Conservation (phyloP, 1,140 invertebrate species). For the Papilio polyxenes region DNA sequence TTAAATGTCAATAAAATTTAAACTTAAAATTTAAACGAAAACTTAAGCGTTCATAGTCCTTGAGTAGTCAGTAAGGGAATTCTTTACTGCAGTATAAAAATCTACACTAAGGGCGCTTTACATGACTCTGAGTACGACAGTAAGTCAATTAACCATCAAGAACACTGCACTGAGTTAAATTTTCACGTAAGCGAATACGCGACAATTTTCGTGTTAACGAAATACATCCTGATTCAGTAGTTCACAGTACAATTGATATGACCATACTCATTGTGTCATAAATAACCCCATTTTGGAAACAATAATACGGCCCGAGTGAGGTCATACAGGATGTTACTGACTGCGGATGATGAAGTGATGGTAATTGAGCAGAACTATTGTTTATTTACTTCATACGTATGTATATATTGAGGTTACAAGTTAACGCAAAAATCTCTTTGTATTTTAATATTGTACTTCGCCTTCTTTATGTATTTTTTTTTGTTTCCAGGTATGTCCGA, state of each 20-base stretch:
- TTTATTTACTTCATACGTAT: constrained; percentile 2
- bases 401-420: neutral
- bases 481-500: neutral
- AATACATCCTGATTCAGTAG: constrained; percentile 42
- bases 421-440: neutral
- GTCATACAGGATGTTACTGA: constrained; percentile 58
- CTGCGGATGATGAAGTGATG: constrained; percentile 30
- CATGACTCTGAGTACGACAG: neutral
- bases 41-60: neutral
- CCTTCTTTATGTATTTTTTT: neutral
- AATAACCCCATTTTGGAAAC: constrained; percentile 48
- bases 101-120: neutral
- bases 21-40: neutral
- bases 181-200: constrained; percentile 25
- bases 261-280: constrained; percentile 48
- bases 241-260: constrained; percentile 51
- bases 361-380: constrained; percentile 22
- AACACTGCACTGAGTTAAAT: neutral
- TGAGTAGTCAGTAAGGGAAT: neutral
- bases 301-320: constrained; percentile 48
- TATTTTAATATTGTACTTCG: neutral
- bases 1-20: neutral
- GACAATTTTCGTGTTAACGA: constrained; percentile 39
- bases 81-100: neutral
- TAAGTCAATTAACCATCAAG: neutral